phyloP scores from a whole-genome alignment of 1,140 invertebrate species.

The Ceratina calcarata region DNA sequence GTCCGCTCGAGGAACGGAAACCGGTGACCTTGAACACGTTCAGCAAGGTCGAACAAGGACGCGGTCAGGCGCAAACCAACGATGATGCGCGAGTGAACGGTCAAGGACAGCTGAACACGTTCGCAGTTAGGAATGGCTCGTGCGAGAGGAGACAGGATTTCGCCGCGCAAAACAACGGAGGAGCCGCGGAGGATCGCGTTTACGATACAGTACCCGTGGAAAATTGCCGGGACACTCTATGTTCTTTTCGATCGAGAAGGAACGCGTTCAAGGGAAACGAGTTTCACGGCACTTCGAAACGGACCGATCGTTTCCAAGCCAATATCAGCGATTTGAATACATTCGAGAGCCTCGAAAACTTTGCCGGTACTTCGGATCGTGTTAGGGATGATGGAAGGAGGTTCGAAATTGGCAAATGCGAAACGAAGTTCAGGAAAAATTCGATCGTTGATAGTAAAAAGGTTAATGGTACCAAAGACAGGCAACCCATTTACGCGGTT shows the following conservation, averaged over 20 bases:
- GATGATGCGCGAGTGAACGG: conserved; percentile 2
- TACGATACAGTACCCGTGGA: conserved; percentile 58
- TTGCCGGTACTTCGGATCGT: neutral
- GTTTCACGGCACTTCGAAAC: neutral
- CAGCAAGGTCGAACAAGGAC: conserved; percentile 40
- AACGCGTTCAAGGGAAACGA: neutral
- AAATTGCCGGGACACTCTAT: neutral
- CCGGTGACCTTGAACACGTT: conserved; percentile 72
- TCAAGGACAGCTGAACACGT: conserved; percentile 20
- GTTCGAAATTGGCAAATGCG: neutral
- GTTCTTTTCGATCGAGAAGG: neutral
- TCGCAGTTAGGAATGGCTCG: neutral
- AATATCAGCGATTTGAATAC: neutral
- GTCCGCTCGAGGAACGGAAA: conserved; percentile 24
- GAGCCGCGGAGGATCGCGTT: conserved; percentile 36
- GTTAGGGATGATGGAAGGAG: neutral
- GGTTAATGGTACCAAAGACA: conserved; percentile 27
- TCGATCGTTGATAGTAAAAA: neutral
- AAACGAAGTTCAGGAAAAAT: neutral
- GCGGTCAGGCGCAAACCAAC: neutral
- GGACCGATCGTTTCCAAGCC: neutral
- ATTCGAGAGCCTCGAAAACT: neutral
- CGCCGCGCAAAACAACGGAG: neutral
- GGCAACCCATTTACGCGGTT: conserved; percentile 70
- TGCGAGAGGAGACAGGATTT: conserved; percentile 31